Evolutionary conservation across 2,888 invertebrate species (phyloP), one percentile per base, ranked within the genome.

Genomic region (Napeogenes inachia): DNA sequence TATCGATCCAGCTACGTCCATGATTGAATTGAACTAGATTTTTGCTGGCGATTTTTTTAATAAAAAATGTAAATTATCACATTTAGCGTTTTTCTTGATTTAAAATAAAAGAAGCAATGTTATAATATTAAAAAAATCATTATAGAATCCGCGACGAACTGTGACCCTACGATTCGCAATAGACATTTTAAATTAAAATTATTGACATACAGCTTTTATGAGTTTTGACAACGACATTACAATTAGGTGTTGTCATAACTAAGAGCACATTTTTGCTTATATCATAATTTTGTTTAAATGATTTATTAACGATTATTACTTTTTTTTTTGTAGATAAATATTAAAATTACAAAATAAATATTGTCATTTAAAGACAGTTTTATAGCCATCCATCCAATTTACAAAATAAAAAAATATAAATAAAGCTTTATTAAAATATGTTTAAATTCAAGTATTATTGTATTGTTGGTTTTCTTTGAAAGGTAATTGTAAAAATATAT

Each of bases 1-100:
- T 56, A 89, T 86, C 68, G 89, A 89, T 59, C 86, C 86, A 54
- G 76, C 71, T 46, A 76, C 68, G 70, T 88, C 84, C 87, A 86
- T 86, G 59, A 45, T 59, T 54, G 50, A 54, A 42, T 45, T 38
- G 56, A 45, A 53, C 10, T 35, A 13, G 30, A 42, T 54, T 30
- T 45, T 35, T 45, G 8, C 35, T 13, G 35, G 53, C 6, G 30
- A 58, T 13, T 53, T 58, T 21, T 45, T 46, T 56, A 55, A 30
- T 46, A 56, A 13, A 12, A 47, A 57, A 47, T 59, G 45, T 58
- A 56, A 30, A 1, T 30, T 10, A 50, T 10, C 50, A 30, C 50
- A 50, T 55, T 57, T 61, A 50, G 30, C 30, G 50, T 6, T 53
- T 56, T 60, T 57, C 59, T 35, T 12, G 2, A 42, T 42, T 42